Base-by-base conservation (phyloP, 2,888 invertebrate species). In the Pyrgus malvae region DNA sequence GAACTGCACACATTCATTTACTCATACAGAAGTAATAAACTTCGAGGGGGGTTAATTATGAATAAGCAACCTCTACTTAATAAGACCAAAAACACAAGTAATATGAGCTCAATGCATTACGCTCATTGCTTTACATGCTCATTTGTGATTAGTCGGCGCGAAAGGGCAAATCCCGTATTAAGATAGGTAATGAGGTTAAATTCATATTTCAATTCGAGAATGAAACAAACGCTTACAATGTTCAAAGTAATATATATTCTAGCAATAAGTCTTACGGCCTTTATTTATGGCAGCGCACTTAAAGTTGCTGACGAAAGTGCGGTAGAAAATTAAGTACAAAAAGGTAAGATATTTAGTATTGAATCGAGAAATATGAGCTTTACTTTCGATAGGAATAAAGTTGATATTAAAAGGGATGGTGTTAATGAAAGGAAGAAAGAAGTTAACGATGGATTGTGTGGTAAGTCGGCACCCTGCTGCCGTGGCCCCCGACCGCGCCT, bases 181-280 rank as follows among this genome's bases (percentile, higher is more conserved):
- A 90, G 90, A 90, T 90, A 89, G 90, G 89, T 89, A 90, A 90
- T 90, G 90, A 89, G 90, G 89, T 90, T 89, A 90, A 90, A 86
- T 82, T 78, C 74, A 59, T 62, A 63, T 56, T 58, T 54, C 62
- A 77, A 63, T 68, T 70, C 65, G 50, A 67, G 72, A 86, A 80
- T 59, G 76, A 45, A 65, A 61, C 59, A 84, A 74, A 69, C 77
- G 59, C 58, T 59, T 45, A 42, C 45, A 35, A 45, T 44, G 40
- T 49, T 38, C 79, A 82, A 68, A 56, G 76, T 62, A 86, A 80
- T 72, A 70, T 78, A 72, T 67, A 69, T 77, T 69, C 70, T 83
- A 82, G 67, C 60, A 66, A 75, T 68, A 69, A 74, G 69, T 66
- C 65, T 62, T 76, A 88, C 62, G 73, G 81, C 72, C 64, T 66